Conservation (phyloP, 2,113 vertebrate genomes). For the Sylvia atricapilla region DNA sequence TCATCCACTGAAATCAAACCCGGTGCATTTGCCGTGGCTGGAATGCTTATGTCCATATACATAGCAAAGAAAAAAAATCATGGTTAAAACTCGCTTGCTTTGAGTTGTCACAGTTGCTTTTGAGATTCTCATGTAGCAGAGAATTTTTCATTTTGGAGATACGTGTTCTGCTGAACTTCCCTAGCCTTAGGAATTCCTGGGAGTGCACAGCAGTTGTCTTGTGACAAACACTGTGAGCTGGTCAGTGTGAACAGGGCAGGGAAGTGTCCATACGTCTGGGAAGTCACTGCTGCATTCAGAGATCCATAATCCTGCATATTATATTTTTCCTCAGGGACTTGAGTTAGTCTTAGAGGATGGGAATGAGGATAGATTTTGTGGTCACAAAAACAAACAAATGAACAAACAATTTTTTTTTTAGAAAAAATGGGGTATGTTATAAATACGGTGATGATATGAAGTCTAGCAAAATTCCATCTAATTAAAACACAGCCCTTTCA, state of each 20-base stretch:
- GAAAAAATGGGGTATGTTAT: background rate
- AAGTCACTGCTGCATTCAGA: background rate
- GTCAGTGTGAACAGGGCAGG: background rate
- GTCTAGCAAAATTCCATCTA: background rate
- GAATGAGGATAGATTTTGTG: background rate
- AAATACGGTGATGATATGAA: background rate
- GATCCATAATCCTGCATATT: background rate
- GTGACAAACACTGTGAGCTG: background rate
- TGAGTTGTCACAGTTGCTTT: background rate
- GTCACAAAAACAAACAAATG: background rate
- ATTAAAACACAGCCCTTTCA: background rate
- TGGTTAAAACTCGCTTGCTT: background rate
- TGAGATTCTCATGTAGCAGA: background rate
- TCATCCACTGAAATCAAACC: background rate
- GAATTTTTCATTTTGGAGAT: background rate
- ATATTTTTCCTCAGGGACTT: background rate
- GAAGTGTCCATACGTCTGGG: background rate
- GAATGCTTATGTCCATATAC: background rate
- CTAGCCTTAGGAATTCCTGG: background rate
- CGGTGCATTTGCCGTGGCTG: background rate
- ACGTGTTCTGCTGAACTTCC: fast-evolving
- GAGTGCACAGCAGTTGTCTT: no score
- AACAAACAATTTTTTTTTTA: background rate
- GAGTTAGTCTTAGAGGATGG: background rate
- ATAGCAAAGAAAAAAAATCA: background rate